Evolutionary conservation across 2,888 invertebrate genomes (phyloP).

Genomic region (Lycocerus yunnanus): DNA sequence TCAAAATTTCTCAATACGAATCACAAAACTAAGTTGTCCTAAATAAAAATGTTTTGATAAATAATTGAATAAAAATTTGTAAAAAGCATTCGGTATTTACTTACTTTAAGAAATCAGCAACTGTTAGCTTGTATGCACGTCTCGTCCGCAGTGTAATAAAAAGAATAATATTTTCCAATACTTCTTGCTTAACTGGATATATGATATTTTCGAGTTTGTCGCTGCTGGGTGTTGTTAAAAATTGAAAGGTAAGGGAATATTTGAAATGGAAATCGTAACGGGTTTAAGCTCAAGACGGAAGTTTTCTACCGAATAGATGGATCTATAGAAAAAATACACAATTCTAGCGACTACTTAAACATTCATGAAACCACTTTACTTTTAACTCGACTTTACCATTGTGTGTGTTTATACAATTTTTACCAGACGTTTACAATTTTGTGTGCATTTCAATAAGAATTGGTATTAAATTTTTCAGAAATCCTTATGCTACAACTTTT

Average conservation of each 20-base stretch:
- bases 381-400: not conserved
- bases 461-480: not conserved
- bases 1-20: not conserved
- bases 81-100: too few relatives aligned
- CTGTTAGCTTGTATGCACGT: conserved; percentile 26
- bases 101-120: conserved; percentile 14
- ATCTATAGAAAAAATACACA: not conserved
- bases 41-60: not conserved
- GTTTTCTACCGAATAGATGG: not conserved
- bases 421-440: not conserved
- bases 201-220: conserved; percentile 23
- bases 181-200: conserved; percentile 23
- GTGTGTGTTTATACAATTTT: not conserved
- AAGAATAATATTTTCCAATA: conserved; percentile 19
- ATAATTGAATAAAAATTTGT: not conserved
- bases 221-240: conserved; percentile 20
- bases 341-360: not conserved
- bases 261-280: conserved; percentile 13
- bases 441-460: not conserved
- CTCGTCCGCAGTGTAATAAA: conserved; percentile 30
- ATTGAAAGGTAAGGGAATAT: conserved; percentile 21
- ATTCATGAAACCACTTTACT: conserved; percentile 1
- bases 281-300: conserved; percentile 2
- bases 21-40: not conserved
- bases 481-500: not conserved